Base-by-base conservation (phyloP, 2,113 vertebrate species). In the Pogona vitticeps region DNA sequence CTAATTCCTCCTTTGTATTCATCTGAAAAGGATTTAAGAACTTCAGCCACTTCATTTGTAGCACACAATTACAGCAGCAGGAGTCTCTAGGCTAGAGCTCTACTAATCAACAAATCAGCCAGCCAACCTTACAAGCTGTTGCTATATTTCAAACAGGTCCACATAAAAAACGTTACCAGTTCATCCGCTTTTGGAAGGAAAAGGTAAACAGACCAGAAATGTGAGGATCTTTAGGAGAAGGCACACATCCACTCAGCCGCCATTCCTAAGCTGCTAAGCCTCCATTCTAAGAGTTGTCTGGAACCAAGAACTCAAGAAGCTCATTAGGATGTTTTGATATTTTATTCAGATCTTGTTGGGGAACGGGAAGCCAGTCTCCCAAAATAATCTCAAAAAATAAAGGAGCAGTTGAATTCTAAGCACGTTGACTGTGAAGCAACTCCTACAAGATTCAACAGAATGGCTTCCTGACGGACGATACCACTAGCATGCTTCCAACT, bases 401-500 rank as follows among this genome's bases (percentile, higher is more conserved):
- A 75, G 26, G 6, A 73, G 18, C 58, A 76, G 21, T 67, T 78
- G 26, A n/a, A 77, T 33, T 2, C 20, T 36, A 56, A 52, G n/a
- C 59, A 42, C 31, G 17, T 81, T 86, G 33, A 73, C 58, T 75
- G 38, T 36, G n/a, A 76, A 81, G 77, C 6, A 52, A 20, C 15
- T 26, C 7, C 20, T 23, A 38, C 79, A 65, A 21, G 65, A n/a
- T 42, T n/a, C 33, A 40, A 61, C 52, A 61, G 56, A 26, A 86
- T 73, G 46, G n/a, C 31, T 36, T 46, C 52, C 52, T 33, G 2
- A 40, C 23, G 10, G 72, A 65, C 23, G 46, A 28, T 38, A 26
- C 6, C 46, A 21, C 63, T 68, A 5, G 26, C 52, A 28, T 86
- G 84, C 91, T 78, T 91, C 88, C 88, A 88, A 90, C 84, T 38